phyloP scores from a whole-genome alignment of 1,140 invertebrate genomes.

The Thaumatotibia leucotreta region DNA sequence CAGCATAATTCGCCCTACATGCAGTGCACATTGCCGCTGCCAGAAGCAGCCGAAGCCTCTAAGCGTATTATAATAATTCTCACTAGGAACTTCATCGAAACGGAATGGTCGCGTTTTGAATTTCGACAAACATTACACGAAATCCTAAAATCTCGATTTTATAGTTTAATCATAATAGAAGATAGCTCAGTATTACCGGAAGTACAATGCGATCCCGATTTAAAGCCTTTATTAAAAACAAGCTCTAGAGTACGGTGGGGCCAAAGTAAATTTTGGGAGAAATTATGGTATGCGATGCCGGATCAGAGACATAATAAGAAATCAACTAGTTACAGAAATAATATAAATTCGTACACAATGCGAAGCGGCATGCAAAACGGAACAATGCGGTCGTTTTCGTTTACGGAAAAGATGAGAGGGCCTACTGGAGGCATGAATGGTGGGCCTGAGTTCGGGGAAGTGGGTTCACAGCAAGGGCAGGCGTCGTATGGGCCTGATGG shows the following conservation, averaged over 20 bases:
- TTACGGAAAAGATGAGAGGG: slow-evolving; percentile 64
- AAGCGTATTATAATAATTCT: slow-evolving; percentile 87
- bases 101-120: slow-evolving; percentile 91
- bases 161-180: slow-evolving; percentile 91
- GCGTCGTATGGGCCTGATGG: slow-evolving; percentile 56
- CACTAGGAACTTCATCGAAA: slow-evolving; percentile 90
- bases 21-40: slow-evolving; percentile 84
- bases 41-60: slow-evolving; percentile 92
- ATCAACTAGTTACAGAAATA: slow-evolving; percentile 79
- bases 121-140: slow-evolving; percentile 90
- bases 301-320: slow-evolving; percentile 67
- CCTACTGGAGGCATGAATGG: slow-evolving; percentile 47
- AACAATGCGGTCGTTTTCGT: slow-evolving; percentile 67
- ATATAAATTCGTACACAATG: slow-evolving; percentile 86
- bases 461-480: slow-evolving; percentile 57
- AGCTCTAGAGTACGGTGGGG: slow-evolving; percentile 89
- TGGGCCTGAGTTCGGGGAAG: slow-evolving; percentile 53
- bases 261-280: slow-evolving; percentile 95
- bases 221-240: slow-evolving; percentile 92
- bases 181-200: slow-evolving; percentile 85
- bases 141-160: slow-evolving; percentile 86
- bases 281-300: slow-evolving; percentile 92
- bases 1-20: slow-evolving; percentile 82
- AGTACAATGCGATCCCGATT: slow-evolving; percentile 89
- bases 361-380: slow-evolving; percentile 79